Evolutionary conservation across 2,888 invertebrate genomes (phyloP), one percentile per base, ranked within the genome.

Genomic region (Aphelenchoides bicaudatus): DNA sequence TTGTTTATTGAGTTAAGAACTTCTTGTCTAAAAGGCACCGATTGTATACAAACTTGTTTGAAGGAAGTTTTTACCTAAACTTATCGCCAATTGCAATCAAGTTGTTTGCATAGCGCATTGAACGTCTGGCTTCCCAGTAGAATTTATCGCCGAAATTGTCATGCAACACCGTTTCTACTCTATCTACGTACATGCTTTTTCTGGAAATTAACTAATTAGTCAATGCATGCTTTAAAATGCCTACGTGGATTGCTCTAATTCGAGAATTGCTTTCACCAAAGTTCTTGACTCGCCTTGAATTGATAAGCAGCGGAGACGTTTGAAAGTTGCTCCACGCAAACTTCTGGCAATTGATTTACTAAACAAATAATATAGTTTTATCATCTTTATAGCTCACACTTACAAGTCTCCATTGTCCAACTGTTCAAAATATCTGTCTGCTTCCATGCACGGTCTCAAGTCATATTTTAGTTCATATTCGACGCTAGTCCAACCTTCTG

Each of bases 81-180:
- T 8, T 10, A 13, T 43, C 10, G 19, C 10, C n/a, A n/a, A n/a
- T n/a, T n/a, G n/a, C n/a, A n/a, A n/a, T n/a, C n/a, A n/a, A n/a
- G 16, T 85, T 80, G 49, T 83, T 82, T 58, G 87, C 87, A 79
- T 93, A 96, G 54, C 89, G 84, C 90, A 96, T 91, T 74, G 94
- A 94, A 69, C 90, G 85, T 61, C 84, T 70, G 8, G 81, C 82
- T 77, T 80, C 61, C 94, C 94, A 94, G 80, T 89, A 94, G 27
- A 85, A 81, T 55, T 82, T 82, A 39, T 87, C 87, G 0, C 93
- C 93, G 81, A 89, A 94, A n/a, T 82, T 82, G 73, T 91, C 87
- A 79, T 93, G 92, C 23, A 93, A 80, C 1, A 89, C 86, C 58
- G 90, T 87, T 82, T 93, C 93, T 13, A 88, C 90, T 28, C 79